These are phyloP conservation scores for Phallusia fumigata DNA, from an alignment of 23 tunicate genomes.

Conservation along the genomic window DNA sequence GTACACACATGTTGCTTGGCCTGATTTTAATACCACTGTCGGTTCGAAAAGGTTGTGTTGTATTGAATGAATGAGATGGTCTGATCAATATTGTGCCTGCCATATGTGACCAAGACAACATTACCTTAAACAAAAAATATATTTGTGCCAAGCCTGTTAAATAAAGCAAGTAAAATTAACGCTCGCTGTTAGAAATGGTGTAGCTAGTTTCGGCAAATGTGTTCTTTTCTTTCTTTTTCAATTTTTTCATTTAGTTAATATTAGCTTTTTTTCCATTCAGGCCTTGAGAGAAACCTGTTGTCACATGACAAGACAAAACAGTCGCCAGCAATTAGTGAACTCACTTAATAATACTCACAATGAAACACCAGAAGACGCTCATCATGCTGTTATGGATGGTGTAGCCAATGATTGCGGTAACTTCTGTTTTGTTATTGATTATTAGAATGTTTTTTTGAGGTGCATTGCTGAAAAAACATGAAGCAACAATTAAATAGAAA, in stretches of 20 bases:
- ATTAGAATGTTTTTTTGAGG: not conserved
- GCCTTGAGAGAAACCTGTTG: slow-evolving; percentile 41
- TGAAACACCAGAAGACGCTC: not conserved
- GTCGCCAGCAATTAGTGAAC: not conserved
- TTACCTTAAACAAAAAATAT: too few relatives aligned
- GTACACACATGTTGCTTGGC: too few relatives aligned
- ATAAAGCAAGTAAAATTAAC: too few relatives aligned
- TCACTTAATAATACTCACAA: not conserved
- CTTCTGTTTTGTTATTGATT: not conserved
- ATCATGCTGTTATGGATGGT: not conserved
- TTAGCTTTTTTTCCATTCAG: slow-evolving; percentile 16
- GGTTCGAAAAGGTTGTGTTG: too few relatives aligned
- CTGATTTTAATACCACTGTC: too few relatives aligned
- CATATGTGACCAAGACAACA: not conserved
- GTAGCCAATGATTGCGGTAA: not conserved
- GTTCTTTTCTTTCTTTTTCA: not conserved
- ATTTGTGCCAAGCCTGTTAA: too few relatives aligned
- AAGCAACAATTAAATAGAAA: too few relatives aligned
- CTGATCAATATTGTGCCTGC: slow-evolving; percentile 8
- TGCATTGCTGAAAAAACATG: too few relatives aligned
- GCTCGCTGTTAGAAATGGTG: too few relatives aligned
- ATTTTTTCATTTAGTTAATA: too few relatives aligned
- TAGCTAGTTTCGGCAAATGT: too few relatives aligned
- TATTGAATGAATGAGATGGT: not conserved
- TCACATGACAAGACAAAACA: slow-evolving; percentile 15